These are phyloP conservation scores for Pentamera pediparva DNA, from an alignment of 53 echinoderm and acorn worm species.

Conservation along the genomic window DNA sequence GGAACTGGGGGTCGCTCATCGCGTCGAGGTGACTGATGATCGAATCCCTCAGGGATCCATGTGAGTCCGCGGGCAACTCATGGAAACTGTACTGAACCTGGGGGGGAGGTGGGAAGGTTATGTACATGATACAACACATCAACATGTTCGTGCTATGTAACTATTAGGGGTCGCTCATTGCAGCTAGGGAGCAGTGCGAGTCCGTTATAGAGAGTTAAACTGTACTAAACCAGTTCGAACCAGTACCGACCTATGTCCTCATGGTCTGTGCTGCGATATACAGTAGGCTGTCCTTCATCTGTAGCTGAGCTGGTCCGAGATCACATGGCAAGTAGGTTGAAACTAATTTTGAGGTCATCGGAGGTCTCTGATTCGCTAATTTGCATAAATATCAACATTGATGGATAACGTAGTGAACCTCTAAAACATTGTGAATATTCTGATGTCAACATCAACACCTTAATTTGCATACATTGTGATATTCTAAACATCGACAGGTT, in stretches of 20 bases:
- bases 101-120: background rate
- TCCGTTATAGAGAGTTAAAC: background rate
- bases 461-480: too few species aligned
- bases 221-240: background rate
- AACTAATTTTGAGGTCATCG: background rate
- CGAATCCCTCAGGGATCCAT: conserved; percentile 75
- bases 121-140: background rate
- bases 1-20: conserved; percentile 77
- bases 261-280: conserved; percentile 98
- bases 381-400: background rate
- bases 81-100: conserved; percentile 89
- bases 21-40: conserved; percentile 76
- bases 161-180: background rate
- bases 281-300: conserved; percentile 77
- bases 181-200: too few species aligned
- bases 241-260: conserved; percentile 75
- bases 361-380: background rate
- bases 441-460: too few species aligned
- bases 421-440: background rate
- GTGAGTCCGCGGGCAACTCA: conserved; percentile 81
- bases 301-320: conserved; percentile 82
- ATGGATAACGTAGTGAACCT: background rate
- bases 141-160: background rate
- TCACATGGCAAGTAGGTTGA: conserved; percentile 77
- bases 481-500: too few species aligned